Conservation (phyloP, 2,888 invertebrate genomes). For the Seira musarum region DNA sequence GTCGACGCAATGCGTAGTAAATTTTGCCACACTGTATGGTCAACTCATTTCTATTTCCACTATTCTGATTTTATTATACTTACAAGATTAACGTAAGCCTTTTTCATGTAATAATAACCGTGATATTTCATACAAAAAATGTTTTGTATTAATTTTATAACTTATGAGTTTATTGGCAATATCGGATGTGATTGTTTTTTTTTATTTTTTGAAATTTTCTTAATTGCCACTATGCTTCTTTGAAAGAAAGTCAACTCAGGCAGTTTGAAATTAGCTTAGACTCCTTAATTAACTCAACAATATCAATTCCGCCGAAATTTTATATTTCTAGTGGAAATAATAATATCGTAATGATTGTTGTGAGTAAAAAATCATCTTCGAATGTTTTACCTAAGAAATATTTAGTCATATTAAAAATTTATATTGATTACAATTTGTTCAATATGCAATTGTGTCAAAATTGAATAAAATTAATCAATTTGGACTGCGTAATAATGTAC, state of each 20-base stretch:
- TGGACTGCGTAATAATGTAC: no score
- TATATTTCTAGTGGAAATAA: background rate
- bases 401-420: slow-evolving; percentile 39
- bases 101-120: slow-evolving; percentile 25
- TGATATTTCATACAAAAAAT: slow-evolving; percentile 38
- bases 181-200: slow-evolving; percentile 48
- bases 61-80: background rate
- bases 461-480: no score
- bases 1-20: no score
- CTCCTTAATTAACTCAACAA: background rate
- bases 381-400: slow-evolving; percentile 53
- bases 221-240: background rate
- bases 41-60: background rate
- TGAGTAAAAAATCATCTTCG: slow-evolving; percentile 52
- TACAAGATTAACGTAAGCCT: background rate
- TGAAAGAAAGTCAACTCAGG: slow-evolving; percentile 3
- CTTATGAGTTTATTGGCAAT: slow-evolving; percentile 16
- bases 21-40: no score
- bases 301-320: background rate
- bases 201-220: slow-evolving; percentile 26
- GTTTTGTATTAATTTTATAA: background rate
- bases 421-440: no score
- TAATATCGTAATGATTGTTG: slow-evolving; percentile 36
- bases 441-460: no score
- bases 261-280: background rate